Conservation (phyloP, 2,888 invertebrate genomes). For the Acronicta alni region DNA sequence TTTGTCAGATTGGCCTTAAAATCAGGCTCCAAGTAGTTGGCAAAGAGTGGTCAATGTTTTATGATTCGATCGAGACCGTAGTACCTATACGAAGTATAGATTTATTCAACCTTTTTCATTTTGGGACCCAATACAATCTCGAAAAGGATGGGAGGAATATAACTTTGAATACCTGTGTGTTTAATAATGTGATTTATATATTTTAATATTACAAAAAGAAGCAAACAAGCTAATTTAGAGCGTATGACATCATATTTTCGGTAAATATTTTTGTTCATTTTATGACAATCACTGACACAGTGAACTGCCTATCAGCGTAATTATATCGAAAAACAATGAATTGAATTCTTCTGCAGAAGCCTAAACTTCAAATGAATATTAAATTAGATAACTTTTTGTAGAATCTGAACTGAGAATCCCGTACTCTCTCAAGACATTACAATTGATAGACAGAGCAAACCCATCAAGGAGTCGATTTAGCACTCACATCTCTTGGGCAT, state of each 20-base stretch:
- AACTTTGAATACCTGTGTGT: neutral
- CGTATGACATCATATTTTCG: slow-evolving; percentile 14
- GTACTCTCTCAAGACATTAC: neutral
- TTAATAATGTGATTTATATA: too few species aligned
- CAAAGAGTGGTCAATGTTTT: neutral
- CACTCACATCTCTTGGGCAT: slow-evolving; percentile 13
- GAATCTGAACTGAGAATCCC: neutral
- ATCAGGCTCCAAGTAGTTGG: neutral
- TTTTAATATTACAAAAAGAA: neutral
- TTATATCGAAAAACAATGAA: slow-evolving; percentile 17
- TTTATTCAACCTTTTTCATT: neutral
- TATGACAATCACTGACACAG: slow-evolving; percentile 35
- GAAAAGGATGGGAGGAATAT: neutral
- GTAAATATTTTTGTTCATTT: slow-evolving; percentile 35
- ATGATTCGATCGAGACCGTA: too few species aligned
- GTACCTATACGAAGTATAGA: neutral
- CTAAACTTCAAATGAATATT: neutral
- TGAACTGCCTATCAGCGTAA: slow-evolving; percentile 40
- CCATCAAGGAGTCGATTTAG: neutral
- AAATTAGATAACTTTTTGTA: neutral
- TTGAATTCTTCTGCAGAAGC: slow-evolving; percentile 11
- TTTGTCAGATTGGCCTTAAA: too few species aligned
- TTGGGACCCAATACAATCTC: neutral
- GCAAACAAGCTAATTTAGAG: slow-evolving; percentile 3
- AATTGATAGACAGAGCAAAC: neutral